Evolutionary conservation across 2,113 vertebrate genomes (phyloP).

Genomic region (Synodontis membranacea): DNA sequence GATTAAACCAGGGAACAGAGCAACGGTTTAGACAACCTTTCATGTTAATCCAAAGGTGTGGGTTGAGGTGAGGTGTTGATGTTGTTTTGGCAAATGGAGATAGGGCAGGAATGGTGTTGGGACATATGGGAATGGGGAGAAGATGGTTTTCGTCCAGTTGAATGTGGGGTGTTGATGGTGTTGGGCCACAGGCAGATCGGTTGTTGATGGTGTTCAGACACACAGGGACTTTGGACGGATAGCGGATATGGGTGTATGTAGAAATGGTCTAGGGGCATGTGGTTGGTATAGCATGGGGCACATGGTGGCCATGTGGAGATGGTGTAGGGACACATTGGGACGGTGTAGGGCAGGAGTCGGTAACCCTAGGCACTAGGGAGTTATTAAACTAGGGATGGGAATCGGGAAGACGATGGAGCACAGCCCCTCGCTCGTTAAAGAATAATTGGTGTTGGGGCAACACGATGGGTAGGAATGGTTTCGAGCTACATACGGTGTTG

Average conservation of each 20-base stretch:
- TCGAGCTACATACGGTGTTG: background rate
- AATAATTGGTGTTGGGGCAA: background rate
- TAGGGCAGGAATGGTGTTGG: background rate
- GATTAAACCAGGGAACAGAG: background rate
- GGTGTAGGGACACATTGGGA: background rate
- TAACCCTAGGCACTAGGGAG: too few relatives aligned
- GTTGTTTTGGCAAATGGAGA: background rate
- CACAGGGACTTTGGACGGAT: background rate
- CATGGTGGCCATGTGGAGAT: background rate
- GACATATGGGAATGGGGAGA: background rate
- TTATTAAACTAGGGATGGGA: too few relatives aligned
- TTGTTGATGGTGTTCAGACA: background rate
- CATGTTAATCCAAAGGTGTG: background rate
- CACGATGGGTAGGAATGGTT: background rate
- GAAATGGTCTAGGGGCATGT: background rate
- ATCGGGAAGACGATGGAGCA: too few relatives aligned
- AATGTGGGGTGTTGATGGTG: background rate
- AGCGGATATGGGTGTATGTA: background rate
- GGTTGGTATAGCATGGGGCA: background rate
- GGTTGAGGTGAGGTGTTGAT: background rate
- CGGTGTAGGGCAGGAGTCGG: background rate
- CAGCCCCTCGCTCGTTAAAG: too few relatives aligned
- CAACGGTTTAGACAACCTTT: background rate
- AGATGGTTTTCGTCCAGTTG: background rate
- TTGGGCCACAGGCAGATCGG: background rate